Conservation (phyloP, 2,888 invertebrate genomes). For the Linnaemya vulpina region DNA sequence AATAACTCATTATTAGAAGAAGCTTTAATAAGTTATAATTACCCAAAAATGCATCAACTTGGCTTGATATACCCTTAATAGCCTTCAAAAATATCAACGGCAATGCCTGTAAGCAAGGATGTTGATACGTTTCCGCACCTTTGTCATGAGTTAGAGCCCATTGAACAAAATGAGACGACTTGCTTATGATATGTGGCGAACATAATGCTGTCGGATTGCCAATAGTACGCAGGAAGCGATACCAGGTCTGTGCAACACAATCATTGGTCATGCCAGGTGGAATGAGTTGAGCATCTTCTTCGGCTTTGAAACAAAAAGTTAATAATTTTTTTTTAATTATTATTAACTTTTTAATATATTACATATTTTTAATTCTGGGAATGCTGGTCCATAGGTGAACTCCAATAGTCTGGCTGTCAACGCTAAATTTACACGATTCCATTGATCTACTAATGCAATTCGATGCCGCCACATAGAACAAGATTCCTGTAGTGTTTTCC, state of each 20-base stretch:
- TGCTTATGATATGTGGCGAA: constrained; percentile 90
- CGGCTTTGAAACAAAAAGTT: constrained; percentile 85
- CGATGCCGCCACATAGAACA: constrained; percentile 97
- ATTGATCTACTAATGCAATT: constrained; percentile 95
- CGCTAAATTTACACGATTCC: constrained; percentile 96
- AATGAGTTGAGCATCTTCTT: constrained; percentile 92
- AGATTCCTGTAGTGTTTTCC: constrained; percentile 97
- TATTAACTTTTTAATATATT: constrained; percentile 43
- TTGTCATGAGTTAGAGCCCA: constrained; percentile 92
- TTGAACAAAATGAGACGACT: constrained; percentile 87
- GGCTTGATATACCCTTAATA: constrained; percentile 95
- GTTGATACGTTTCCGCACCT: constrained; percentile 93
- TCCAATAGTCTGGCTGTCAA: constrained; percentile 92
- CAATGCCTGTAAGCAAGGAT: constrained; percentile 91
- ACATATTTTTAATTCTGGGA: constrained; percentile 92
- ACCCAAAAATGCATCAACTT: constrained; percentile 98
- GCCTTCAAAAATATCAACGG: constrained; percentile 96
- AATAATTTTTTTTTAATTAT: background rate
- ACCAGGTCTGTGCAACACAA: constrained; percentile 97
- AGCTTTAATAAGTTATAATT: constrained; percentile 75
- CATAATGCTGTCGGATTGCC: constrained; percentile 97
- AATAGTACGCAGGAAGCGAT: constrained; percentile 95
- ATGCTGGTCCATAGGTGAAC: constrained; percentile 94
- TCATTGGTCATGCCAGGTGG: constrained; percentile 93
- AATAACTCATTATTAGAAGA: background rate